These are phyloP conservation scores for Helicoverpa zea DNA, from an alignment of 1,140 invertebrate species.

Conservation along the genomic window DNA sequence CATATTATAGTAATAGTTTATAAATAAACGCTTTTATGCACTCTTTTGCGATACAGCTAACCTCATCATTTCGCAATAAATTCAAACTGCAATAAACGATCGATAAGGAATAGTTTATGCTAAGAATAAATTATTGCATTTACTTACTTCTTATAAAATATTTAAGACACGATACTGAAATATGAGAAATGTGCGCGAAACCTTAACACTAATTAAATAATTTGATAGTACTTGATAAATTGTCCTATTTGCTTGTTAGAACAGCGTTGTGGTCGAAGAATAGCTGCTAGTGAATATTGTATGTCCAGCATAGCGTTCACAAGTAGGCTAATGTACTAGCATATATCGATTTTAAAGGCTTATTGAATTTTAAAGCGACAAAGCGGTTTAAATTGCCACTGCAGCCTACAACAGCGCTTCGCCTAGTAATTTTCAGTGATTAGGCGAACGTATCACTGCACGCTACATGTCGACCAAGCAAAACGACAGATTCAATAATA, in stretches of 20 bases:
- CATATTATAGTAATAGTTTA: too few relatives aligned
- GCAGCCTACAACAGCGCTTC: not conserved
- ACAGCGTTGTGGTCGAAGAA: constrained; percentile 8
- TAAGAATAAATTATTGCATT: not conserved
- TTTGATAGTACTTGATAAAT: not conserved
- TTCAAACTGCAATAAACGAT: too few relatives aligned
- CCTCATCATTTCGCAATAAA: too few relatives aligned
- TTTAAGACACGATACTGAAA: not conserved
- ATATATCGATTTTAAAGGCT: constrained; percentile 15
- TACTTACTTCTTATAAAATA: not conserved
- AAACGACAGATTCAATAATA: constrained; percentile 16
- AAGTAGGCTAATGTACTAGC: constrained; percentile 19
- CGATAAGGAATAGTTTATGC: too few relatives aligned
- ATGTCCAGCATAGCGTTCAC: not conserved
- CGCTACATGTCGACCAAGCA: not conserved
- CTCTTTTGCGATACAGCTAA: too few relatives aligned
- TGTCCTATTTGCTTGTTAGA: not conserved
- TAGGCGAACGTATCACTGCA: constrained; percentile 4
- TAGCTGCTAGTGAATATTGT: not conserved
- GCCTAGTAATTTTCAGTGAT: constrained; percentile 16
- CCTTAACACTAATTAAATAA: not conserved
- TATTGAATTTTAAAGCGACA: constrained; percentile 36
- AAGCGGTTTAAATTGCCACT: not conserved
- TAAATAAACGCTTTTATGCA: too few relatives aligned
- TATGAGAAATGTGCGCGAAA: not conserved